phyloP scores from a whole-genome alignment of 2,113 vertebrate species.

The Chloroceryle aenea region DNA sequence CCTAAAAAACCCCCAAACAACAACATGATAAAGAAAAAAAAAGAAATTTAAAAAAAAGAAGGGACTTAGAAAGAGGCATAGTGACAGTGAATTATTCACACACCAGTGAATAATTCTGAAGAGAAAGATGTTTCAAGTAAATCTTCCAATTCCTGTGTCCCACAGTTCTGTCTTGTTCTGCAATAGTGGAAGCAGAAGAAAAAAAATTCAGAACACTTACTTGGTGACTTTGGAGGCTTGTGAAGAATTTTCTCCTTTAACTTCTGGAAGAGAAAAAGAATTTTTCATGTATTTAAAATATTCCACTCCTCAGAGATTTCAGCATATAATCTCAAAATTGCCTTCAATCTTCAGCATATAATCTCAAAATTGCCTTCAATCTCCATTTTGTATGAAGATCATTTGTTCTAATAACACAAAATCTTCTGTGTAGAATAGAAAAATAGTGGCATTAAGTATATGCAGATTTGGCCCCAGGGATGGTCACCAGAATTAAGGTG shows the following conservation, averaged over 20 bases:
- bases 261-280: constrained; percentile 75
- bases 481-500: not conserved
- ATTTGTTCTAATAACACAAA: not conserved
- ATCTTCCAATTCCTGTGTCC: not conserved
- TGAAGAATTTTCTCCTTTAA: constrained; percentile 73
- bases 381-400: not conserved
- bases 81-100: not conserved
- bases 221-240: constrained; percentile 84
- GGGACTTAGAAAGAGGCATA: not conserved
- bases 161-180: not conserved
- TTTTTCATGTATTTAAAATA: not conserved
- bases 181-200: not conserved
- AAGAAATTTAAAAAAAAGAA: not conserved
- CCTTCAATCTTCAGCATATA: not conserved
- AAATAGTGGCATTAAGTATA: not conserved
- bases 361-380: not conserved
- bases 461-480: not conserved
- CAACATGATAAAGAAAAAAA: not conserved
- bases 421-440: not conserved
- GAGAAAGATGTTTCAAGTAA: not conserved
- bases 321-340: not conserved
- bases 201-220: constrained; percentile 76
- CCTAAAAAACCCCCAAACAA: not conserved
- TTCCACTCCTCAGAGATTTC: not conserved
- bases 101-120: not conserved